Conservation (phyloP, 92 coral and sea anemone genomes). For the Palythoa grandis region DNA sequence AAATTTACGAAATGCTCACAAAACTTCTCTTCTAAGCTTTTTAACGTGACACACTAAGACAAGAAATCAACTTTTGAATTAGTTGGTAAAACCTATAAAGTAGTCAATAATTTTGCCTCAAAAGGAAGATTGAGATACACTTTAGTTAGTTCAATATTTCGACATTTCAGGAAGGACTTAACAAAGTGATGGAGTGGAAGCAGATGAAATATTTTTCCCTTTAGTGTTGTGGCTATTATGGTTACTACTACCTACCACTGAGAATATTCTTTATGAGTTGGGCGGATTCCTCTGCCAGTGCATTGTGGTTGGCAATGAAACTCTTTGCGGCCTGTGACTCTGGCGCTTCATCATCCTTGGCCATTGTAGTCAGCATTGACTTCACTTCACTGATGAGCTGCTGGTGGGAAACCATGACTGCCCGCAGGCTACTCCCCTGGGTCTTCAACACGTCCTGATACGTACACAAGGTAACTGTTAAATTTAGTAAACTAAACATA, state of each 20-base stretch:
- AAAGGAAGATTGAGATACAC: too few species aligned
- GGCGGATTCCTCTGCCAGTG: slow-evolving; percentile 89
- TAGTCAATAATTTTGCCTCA: too few species aligned
- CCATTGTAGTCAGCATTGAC: slow-evolving; percentile 91
- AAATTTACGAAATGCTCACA: too few species aligned
- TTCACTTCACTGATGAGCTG: slow-evolving; percentile 96
- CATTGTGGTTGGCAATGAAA: slow-evolving; percentile 92
- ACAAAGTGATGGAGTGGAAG: too few species aligned
- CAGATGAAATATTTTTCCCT: too few species aligned
- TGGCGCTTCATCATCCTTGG: slow-evolving; percentile 96
- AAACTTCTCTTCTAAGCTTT: too few species aligned
- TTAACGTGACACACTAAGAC: too few species aligned
- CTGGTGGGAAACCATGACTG: slow-evolving; percentile 85
- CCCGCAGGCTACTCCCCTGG: slow-evolving; percentile 77
- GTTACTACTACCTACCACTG: slow-evolving; percentile 54
- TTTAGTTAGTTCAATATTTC: neutral
- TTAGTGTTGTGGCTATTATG: too few species aligned
- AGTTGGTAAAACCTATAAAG: too few species aligned
- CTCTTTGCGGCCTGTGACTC: slow-evolving; percentile 90
- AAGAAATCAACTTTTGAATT: too few species aligned
- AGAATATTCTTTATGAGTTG: slow-evolving; percentile 84
- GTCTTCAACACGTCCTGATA: slow-evolving; percentile 80
- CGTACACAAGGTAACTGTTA: neutral
- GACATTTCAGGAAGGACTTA: too few species aligned
- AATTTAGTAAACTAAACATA: neutral